A percentile compares a stretch with the other conserved stretches of the same genome.
Conservation (phyloP, 2,888 invertebrate species). For the Gortyna flavago region DNA sequence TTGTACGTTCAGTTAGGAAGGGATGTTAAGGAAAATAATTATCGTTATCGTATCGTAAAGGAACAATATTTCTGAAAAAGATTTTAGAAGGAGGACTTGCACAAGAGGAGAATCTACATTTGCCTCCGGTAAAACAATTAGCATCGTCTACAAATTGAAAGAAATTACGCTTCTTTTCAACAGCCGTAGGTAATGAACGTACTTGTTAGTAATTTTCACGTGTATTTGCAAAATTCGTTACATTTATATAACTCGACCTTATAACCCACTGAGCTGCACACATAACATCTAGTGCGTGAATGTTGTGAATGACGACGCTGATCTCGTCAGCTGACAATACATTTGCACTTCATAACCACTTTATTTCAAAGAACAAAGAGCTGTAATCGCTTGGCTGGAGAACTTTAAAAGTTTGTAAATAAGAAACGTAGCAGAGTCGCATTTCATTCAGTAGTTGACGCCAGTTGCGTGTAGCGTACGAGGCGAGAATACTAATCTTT, state of each 20-base stretch:
- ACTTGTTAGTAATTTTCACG: constrained; percentile 41
- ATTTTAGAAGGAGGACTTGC: constrained; percentile 7
- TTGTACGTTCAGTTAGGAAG: background rate
- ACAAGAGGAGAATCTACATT: constrained; percentile 30
- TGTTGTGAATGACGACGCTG: constrained; percentile 77
- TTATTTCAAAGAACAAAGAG: constrained; percentile 63
- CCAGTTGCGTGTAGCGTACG: constrained; percentile 69
- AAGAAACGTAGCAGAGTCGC: constrained; percentile 71
- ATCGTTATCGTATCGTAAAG: background rate
- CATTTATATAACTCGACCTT: constrained; percentile 82
- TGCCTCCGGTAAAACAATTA: constrained; percentile 46
- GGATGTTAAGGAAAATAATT: constrained; percentile 15
- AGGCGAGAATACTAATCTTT: constrained; percentile 72
- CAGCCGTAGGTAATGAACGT: constrained; percentile 37
- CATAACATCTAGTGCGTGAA: constrained; percentile 86
- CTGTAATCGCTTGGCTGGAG: constrained; percentile 59
- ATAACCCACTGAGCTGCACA: constrained; percentile 82
- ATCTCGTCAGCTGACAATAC: constrained; percentile 69
- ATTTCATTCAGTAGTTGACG: constrained; percentile 76
- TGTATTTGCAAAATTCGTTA: constrained; percentile 72
- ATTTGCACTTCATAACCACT: constrained; percentile 42
- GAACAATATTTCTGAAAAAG: constrained; percentile 14
- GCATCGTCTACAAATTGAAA: constrained; percentile 39
- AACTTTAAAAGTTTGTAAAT: constrained; percentile 63
- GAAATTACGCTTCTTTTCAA: constrained; percentile 42